Conservation (phyloP, 2,113 vertebrate genomes). For the Pantherophis guttatus region DNA sequence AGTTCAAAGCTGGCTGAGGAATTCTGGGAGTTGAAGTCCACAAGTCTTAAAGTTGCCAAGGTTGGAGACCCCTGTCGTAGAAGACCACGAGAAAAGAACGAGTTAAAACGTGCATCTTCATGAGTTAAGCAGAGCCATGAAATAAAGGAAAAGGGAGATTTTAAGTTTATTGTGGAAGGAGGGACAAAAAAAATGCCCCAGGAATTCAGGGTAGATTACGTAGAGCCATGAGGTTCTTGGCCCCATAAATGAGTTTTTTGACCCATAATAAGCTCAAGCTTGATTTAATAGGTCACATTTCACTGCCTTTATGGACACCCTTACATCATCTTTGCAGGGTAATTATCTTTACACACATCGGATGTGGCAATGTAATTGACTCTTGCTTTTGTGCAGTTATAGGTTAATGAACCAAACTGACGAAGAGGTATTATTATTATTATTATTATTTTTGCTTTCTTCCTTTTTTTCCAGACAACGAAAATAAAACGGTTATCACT, state of each 20-base stretch:
- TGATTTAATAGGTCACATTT: conserved; percentile 79
- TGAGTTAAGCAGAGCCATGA: not conserved
- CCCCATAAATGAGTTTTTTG: conserved; percentile 74
- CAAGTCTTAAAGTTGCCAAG: no score
- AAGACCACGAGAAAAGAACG: not conserved
- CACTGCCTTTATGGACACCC: conserved; percentile 73
- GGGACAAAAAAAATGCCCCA: conserved; percentile 56
- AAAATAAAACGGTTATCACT: not conserved
- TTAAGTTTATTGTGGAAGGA: conserved; percentile 53
- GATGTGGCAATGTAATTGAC: conserved; percentile 72
- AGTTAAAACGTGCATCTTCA: not conserved
- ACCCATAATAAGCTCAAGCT: conserved; percentile 74
- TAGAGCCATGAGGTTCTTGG: conserved; percentile 62
- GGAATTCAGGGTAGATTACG: conserved; percentile 73
- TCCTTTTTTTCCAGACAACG: not conserved
- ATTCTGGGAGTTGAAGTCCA: no score
- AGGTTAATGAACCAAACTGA: conserved; percentile 74
- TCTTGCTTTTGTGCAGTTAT: conserved; percentile 67
- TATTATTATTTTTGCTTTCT: not conserved
- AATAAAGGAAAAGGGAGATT: conserved; percentile 43
- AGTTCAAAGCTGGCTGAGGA: no score
- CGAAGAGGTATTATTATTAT: not conserved
- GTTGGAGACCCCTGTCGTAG: not conserved
- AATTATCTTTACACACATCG: conserved; percentile 76
- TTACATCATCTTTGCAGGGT: conserved; percentile 74